Evolutionary conservation across 2,113 vertebrate species (phyloP).

Genomic region (Zosterops borbonicus): DNA sequence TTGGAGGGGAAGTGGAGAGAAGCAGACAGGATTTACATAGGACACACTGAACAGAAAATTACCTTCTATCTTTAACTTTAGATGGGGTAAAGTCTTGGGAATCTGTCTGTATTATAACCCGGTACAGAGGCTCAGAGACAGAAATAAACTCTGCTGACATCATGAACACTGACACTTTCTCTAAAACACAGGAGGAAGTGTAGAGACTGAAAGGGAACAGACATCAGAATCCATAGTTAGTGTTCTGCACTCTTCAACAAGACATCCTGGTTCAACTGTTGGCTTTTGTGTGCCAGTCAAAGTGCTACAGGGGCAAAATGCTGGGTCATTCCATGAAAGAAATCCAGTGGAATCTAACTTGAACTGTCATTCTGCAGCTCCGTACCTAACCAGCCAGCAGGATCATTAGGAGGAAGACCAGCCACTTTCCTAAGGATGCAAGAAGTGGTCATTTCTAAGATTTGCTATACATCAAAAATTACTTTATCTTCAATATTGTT

Average conservation of each 20-base stretch:
- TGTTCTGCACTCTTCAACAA: background rate
- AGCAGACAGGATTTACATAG: slow-evolving; percentile 8
- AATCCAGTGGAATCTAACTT: background rate
- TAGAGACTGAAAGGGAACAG: background rate
- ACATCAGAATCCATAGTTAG: background rate
- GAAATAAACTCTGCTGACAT: background rate
- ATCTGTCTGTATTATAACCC: background rate
- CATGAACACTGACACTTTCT: background rate
- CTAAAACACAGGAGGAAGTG: background rate
- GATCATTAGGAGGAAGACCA: slow-evolving; percentile 14
- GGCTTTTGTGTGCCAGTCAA: background rate
- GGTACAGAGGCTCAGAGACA: background rate
- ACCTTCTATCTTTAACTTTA: background rate
- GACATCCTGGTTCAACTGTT: background rate
- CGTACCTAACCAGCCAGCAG: background rate
- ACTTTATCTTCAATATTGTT: background rate
- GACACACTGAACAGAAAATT: slow-evolving; percentile 5
- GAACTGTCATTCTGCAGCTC: background rate
- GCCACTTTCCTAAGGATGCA: background rate
- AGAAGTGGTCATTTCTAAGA: background rate
- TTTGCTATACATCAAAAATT: background rate
- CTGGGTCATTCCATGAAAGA: background rate
- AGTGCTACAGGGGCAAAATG: background rate
- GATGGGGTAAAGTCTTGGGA: background rate
- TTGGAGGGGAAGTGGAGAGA: slow-evolving; percentile 15